Evolutionary conservation across 2,797 vertebrate genomes (phyloP).

Genomic region (Sebastes nivosus): DNA sequence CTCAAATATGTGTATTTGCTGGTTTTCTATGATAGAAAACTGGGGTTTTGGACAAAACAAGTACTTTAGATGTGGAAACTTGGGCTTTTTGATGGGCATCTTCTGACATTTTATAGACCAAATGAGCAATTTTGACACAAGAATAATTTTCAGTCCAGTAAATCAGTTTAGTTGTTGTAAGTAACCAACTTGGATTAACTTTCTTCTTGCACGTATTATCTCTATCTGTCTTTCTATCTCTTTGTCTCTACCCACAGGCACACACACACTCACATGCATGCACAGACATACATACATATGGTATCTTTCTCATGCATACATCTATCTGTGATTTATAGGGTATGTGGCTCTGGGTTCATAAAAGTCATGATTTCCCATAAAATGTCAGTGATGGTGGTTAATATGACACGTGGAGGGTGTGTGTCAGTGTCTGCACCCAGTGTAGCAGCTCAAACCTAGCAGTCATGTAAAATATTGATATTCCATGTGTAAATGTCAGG

Average conservation of each 20-base stretch:
- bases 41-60: neutral
- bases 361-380: slow-evolving; percentile 83
- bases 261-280: slow-evolving; percentile 2
- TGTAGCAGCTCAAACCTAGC: slow-evolving; percentile 52
- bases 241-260: neutral
- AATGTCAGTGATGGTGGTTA: slow-evolving; percentile 81
- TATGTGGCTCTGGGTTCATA: slow-evolving; percentile 79
- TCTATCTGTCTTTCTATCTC: neutral
- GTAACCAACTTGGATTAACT: neutral
- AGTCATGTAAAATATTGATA: slow-evolving; percentile 83
- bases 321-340: slow-evolving; percentile 79
- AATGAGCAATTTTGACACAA: too few species aligned
- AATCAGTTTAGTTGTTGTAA: neutral
- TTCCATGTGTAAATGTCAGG: slow-evolving; percentile 79
- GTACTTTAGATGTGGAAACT: neutral
- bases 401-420: slow-evolving; percentile 73
- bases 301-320: slow-evolving; percentile 54
- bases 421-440: slow-evolving; percentile 32
- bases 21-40: neutral
- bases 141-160: neutral
- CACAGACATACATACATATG: slow-evolving; percentile 39
- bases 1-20: neutral
- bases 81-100: neutral
- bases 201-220: neutral
- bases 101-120: neutral